These are phyloP conservation scores for Porites lutea DNA, from an alignment of 64 coral and sea anemone genomes.

Conservation along the genomic window DNA sequence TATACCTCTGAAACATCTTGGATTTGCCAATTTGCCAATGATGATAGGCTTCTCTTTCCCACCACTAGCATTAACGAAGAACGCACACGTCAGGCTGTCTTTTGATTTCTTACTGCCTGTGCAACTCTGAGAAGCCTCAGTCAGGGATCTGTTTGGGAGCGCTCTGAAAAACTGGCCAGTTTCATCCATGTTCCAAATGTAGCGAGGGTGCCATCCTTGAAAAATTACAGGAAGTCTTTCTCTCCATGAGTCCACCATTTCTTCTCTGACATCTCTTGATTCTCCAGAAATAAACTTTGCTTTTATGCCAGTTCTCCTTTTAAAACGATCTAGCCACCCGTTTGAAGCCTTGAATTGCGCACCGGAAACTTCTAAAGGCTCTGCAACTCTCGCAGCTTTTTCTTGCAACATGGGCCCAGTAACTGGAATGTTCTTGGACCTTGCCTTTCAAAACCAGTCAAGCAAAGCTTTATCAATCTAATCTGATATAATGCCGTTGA, in stretches of 20 bases:
- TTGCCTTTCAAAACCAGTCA: conserved; percentile 26
- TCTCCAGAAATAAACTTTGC: conserved; percentile 67
- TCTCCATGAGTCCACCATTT: conserved; percentile 59
- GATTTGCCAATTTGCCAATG: conserved; percentile 52
- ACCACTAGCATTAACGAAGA: conserved; percentile 40
- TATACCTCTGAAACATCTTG: conserved; percentile 64
- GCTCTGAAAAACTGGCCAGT: conserved; percentile 63
- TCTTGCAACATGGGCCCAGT: conserved; percentile 63
- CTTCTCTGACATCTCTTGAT: conserved; percentile 48
- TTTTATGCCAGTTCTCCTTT: conserved; percentile 61
- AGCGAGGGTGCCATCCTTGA: conserved; percentile 49
- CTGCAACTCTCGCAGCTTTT: conserved; percentile 42
- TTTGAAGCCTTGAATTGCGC: conserved; percentile 75
- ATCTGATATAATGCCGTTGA: conserved; percentile 40
- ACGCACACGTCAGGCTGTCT: conserved; percentile 53
- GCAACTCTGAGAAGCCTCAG: conserved; percentile 40
- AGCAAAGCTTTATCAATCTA: conserved; percentile 46
- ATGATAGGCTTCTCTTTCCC: conserved; percentile 64
- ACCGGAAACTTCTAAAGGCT: conserved; percentile 40
- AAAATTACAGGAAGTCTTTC: conserved; percentile 58
- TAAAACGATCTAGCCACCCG: conserved; percentile 61
- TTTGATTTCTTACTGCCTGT: conserved; percentile 62
- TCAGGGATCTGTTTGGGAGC: conserved; percentile 65
- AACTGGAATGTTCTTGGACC: conserved; percentile 61
- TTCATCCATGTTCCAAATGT: conserved; percentile 77